phyloP scores from a whole-genome alignment of 1,140 invertebrate genomes.

The Parasteatoda tepidariorum region DNA sequence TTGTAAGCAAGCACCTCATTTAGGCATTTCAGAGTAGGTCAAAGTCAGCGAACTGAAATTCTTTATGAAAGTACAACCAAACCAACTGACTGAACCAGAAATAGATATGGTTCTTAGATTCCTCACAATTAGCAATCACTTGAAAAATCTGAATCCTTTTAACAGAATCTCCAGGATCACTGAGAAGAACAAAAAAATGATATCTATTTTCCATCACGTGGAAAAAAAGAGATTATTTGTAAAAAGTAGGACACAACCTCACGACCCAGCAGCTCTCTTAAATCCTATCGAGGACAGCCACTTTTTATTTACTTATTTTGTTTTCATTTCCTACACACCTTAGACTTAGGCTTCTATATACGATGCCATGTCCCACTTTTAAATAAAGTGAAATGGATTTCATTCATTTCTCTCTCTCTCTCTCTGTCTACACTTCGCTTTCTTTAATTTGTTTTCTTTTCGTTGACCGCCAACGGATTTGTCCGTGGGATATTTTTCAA shows the following conservation, averaged over 20 bases:
- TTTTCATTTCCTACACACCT: conserved; percentile 22
- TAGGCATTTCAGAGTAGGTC: too few species aligned
- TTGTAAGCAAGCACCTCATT: too few species aligned
- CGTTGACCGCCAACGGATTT: background rate
- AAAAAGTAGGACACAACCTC: conserved; percentile 46
- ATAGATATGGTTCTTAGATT: too few species aligned
- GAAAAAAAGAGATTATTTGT: conserved; percentile 6
- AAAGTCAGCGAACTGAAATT: too few species aligned
- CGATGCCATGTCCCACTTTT: conserved; percentile 40
- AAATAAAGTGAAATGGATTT: conserved; percentile 3
- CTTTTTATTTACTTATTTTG: conserved; percentile 48
- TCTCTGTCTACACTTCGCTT: conserved; percentile 27
- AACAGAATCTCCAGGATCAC: background rate
- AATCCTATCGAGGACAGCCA: conserved; percentile 48
- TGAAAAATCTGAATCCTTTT: too few species aligned
- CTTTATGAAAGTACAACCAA: too few species aligned
- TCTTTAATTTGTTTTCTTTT: conserved; percentile 33
- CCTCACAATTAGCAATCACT: too few species aligned
- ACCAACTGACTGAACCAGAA: too few species aligned
- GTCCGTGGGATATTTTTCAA: background rate
- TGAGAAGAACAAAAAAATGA: background rate
- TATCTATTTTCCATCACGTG: conserved; percentile 12
- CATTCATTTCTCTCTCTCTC: too few species aligned
- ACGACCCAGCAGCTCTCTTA: conserved; percentile 26
- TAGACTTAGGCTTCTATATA: background rate